Percentiles rank a stretch among this genome's conserved stretches.
Evolutionary conservation across 2,888 invertebrate genomes (phyloP).

Genomic region (Patella caerulea): DNA sequence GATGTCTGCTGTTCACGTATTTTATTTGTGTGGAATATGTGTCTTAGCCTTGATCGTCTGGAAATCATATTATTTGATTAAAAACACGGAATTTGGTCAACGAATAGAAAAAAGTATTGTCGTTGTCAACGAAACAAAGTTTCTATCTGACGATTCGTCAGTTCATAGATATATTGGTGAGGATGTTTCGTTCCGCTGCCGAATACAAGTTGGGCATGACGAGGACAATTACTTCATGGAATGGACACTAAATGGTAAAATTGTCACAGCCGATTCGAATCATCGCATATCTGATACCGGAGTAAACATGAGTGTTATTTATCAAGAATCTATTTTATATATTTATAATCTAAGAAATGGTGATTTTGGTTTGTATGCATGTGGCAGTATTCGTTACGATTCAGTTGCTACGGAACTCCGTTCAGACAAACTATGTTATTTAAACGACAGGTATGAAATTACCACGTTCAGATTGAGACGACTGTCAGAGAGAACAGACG

Average conservation of each 20-base stretch:
- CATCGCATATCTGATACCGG: background rate
- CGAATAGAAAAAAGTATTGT: background rate
- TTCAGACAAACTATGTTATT: no score
- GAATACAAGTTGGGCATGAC: background rate
- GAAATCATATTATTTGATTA: background rate
- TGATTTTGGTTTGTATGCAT: slow-evolving; percentile 2
- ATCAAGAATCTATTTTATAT: background rate
- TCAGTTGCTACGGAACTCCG: no score
- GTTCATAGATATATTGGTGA: background rate
- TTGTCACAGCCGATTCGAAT: background rate
- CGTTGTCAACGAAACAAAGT: background rate
- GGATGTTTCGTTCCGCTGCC: background rate
- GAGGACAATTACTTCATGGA: background rate
- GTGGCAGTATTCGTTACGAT: background rate
- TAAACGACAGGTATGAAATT: no score
- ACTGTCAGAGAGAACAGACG: background rate
- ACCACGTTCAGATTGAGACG: background rate
- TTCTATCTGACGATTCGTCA: background rate
- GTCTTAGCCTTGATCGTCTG: background rate
- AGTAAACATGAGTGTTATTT: background rate
- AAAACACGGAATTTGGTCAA: background rate
- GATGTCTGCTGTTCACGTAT: background rate
- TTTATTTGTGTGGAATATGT: background rate
- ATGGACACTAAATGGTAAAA: background rate
- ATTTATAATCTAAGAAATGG: background rate